Conservation (phyloP, 2,797 vertebrate genomes). For the Trichosurus vulpecula region DNA sequence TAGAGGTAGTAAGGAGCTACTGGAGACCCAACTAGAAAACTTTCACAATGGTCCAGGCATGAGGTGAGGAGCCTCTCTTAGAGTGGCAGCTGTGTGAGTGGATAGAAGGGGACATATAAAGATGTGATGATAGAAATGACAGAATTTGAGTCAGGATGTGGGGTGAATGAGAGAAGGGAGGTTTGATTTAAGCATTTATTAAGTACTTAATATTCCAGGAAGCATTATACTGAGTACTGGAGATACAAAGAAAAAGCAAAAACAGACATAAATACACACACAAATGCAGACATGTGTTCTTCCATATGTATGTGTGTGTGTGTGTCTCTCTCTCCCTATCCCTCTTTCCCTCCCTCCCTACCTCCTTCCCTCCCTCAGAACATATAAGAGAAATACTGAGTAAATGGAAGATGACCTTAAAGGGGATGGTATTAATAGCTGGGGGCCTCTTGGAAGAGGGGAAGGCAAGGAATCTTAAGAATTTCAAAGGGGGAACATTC, state of each 20-base stretch:
- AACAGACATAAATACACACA: not conserved
- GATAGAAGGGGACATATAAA: not conserved
- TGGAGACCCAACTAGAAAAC: not conserved
- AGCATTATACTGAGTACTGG: not conserved
- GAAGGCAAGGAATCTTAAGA: not conserved
- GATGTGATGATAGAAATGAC: not conserved
- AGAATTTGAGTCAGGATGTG: not conserved
- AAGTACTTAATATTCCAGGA: not conserved
- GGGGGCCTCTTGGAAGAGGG: not conserved
- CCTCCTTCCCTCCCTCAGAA: not conserved
- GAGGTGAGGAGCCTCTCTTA: not conserved
- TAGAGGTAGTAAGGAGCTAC: not conserved
- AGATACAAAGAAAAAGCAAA: not conserved
- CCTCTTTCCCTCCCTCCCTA: too few relatives aligned
- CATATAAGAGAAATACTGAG: not conserved
- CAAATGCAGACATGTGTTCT: not conserved
- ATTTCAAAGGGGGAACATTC: not conserved
- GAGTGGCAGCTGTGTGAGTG: not conserved
- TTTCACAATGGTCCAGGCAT: not conserved
- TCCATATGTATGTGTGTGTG: too few relatives aligned
- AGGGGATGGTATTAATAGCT: not conserved
- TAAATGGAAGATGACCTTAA: not conserved
- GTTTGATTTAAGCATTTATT: not conserved
- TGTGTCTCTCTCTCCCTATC: too few relatives aligned
- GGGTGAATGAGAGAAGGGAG: not conserved